Conservation (phyloP, 2,113 vertebrate genomes). For the Pelvicachromis taeniatus region DNA sequence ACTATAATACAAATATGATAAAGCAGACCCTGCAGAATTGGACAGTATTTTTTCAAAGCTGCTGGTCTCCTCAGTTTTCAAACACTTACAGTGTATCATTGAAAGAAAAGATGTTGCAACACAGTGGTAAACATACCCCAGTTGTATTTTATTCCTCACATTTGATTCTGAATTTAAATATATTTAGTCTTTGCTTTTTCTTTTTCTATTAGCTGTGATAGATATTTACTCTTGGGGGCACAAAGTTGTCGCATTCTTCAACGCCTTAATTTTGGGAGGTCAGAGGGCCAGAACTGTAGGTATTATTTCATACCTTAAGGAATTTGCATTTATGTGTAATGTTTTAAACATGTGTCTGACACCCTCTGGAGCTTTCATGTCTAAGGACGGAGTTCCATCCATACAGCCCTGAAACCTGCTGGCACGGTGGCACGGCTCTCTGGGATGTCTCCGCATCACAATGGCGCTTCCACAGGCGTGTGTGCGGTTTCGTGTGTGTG, state of each 20-base stretch:
- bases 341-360: conserved; percentile 69
- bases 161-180: neutral
- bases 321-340: conserved; percentile 60
- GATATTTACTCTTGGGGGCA: conserved; percentile 1
- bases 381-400: conserved; percentile 51
- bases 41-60: neutral
- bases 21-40: neutral
- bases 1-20: neutral
- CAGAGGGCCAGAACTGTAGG: conserved; percentile 2
- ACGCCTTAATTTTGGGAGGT: conserved; percentile 29
- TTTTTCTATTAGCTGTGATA: neutral
- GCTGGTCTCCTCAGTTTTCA: neutral
- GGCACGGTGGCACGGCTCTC: conserved; percentile 34
- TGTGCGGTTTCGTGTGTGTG: neutral
- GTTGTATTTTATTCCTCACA: neutral
- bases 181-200: neutral
- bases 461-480: conserved; percentile 21
- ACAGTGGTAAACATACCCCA: neutral
- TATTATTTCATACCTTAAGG: conserved; percentile 30
- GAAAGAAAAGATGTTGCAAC: neutral
- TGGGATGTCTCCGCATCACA: conserved; percentile 16
- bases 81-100: neutral
- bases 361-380: conserved; percentile 41
- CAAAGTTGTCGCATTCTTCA: conserved; percentile 16
- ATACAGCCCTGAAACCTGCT: conserved; percentile 34